Base-by-base conservation (phyloP, 2,113 vertebrate genomes). In the Erinaceus europaeus region DNA sequence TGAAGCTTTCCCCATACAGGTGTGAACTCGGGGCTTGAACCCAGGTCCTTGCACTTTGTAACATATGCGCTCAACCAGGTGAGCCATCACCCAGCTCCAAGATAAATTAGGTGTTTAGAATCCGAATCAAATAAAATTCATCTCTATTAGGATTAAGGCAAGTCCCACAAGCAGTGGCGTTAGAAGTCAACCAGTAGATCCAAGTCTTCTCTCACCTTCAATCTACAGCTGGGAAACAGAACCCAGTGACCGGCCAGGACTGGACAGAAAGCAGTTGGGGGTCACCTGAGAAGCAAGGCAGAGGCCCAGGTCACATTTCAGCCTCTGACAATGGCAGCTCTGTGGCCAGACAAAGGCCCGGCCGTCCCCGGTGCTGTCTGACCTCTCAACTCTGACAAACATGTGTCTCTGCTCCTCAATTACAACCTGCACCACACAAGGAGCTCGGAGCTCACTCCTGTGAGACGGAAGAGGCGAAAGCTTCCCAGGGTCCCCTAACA, bases 351-450 rank as follows among this genome's bases (percentile, higher is more conserved):
- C 89, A 95, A 84, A 84, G 90, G 59, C 65, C 77, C 86, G 90
- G 84, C 71, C 95, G n/a, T 92, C 84, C 93, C 61, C 34, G 87
- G 71, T 38, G n/a, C 9, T 9, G 91, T 89, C 55, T 82, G 86
- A 94, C 90, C 69, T 91, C 86, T 57, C n/a, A 91, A 89, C 84
- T 94, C 94, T 94, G 91, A n/a, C 79, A 93, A 81, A 89, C 44
- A 89, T 53, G 88, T 13, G 57, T 94, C 80, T 93, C 94, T 94
- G 89, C 93, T 93, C 90, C 89, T 92, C 93, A 92, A 73, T 87
- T 77, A 90, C 0, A 0, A 90, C 80, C 88, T 75, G 94, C 78
- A 81, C 90, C 69, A 91, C 92, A 86, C 32, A 84, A 93, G 65
- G 44, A 83, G 71, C 75, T n/a, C 71, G 68, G 92, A 25, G 92